Base-by-base conservation (phyloP, 2,113 vertebrate genomes). In the Cyrtonyx montezumae region DNA sequence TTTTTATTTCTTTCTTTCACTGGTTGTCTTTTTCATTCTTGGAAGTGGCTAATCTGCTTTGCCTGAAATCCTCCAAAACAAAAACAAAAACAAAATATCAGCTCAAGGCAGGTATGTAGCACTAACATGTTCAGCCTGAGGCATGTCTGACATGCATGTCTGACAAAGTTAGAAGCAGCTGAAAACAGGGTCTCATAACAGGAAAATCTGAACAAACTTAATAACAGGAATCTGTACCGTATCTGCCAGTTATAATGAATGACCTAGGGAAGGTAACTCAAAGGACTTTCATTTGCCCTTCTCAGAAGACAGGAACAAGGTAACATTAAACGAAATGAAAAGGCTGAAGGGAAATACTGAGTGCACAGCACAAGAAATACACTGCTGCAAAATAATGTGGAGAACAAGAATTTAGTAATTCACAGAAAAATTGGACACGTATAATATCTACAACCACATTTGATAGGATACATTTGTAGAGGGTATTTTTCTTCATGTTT, bases 341-440 rank as follows among this genome's bases (percentile, higher is more conserved):
- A 94, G 68, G 79, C 58, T 93, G 76, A 92, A 90, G 55, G n/a
- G 71, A 87, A 91, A 80, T 79, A 87, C 34, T 61, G 32, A 87
- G 55, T 13, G 66, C 14, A 6, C 51, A 73, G 69, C 65, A 80
- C 65, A 68, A 78, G 69, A 90, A 84, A 95, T 79, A 36, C 28
- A 20, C 61, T 92, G 79, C 43, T 87, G 87, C 21, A 37, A 77
- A 75, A 83, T 67, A 87, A 78, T 43, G 22, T 20, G 28, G 61
- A 67, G 61, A 85, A 79, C 71, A 87, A 75, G 75, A 87, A 87
- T 61, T 75, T n/a, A 56, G 34, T 13, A 48, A 66, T 76, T 89
- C 45, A 37, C 34, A 26, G 48, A 78, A 90, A 55, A 94, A 59
- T 71, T 2, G 1, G 46, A 65, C 70, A 55, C 68, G 51, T 37